Evolutionary conservation across 2,797 vertebrate genomes (phyloP), one percentile per base, ranked within the genome.

Genomic region (Alauda arvensis): DNA sequence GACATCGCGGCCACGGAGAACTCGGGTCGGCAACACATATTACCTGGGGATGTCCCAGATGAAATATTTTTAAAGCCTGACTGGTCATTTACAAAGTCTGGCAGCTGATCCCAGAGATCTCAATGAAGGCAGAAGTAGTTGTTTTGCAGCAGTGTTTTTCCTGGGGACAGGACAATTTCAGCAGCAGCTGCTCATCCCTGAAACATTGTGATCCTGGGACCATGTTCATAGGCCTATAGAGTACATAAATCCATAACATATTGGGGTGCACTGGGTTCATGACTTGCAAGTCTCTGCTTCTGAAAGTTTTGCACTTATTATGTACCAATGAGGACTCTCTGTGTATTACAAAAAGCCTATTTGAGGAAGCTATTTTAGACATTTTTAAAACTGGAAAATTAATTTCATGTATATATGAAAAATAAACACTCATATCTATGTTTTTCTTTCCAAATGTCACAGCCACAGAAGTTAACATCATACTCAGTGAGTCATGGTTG

Each of bases 221-320:
- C 4, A 15, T 4, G 7, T 23, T 39, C 3, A 7, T 20, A 5
- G 8, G 4, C 11, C 9, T 34, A 2, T 1, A 25, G 20, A 17
- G 7, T 19, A 9, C 10, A 3, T 33, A 18, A 37, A 25, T 31
- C 12, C 18, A 12, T 15, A 12, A 21, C 13, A 23, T 3, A 6
- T 49, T 33, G 3, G 3, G 4, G 1, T 28, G 5, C 21, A 16
- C 14, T 40, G 14, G 28, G 8, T 12, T 56, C 34, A 33, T 21
- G 42, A 43, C 18, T 70, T 79, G 8, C 29, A 40, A 16, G 18
- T 63, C 26, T 82, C 25, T 12, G 6, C 5, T 83, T 89, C 34
- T 56, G 33, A 65, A 43, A 69, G 57, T 19, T 65, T 34, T 61
- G 6, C 18, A 52, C 10, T 3, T 14, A 25, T 63, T 21, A 49